These are phyloP conservation scores for Helleia helle DNA, from an alignment of 2,888 invertebrate genomes.

Conservation along the genomic window DNA sequence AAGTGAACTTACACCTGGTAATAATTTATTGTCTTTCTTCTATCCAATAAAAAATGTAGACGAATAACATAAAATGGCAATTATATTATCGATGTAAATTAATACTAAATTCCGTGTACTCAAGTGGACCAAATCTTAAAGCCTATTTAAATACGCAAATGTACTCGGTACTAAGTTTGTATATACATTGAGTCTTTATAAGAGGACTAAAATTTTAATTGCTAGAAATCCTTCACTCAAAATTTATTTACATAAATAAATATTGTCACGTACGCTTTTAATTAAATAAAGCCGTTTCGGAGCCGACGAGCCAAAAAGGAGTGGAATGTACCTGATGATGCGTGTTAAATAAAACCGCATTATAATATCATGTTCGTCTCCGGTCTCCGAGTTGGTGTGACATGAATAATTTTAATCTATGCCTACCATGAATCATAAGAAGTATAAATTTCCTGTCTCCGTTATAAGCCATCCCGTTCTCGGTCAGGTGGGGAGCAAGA, in stretches of 20 bases:
- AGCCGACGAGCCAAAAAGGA: constrained; percentile 6
- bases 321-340: constrained; percentile 10
- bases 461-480: constrained; percentile 56
- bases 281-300: constrained; percentile 20
- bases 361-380: constrained; percentile 19
- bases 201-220: too few species aligned
- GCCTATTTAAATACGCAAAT: too few species aligned
- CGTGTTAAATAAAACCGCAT: constrained; percentile 18
- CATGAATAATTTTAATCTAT: constrained; percentile 21
- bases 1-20: too few species aligned
- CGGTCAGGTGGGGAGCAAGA: constrained; percentile 45
- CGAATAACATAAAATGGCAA: too few species aligned
- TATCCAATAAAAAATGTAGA: too few species aligned
- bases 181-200: too few species aligned
- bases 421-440: constrained; percentile 26
- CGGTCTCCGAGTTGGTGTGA: constrained; percentile 17
- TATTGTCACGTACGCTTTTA: constrained; percentile 13
- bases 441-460: constrained; percentile 38
- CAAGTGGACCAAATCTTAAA: too few species aligned
- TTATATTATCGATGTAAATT: too few species aligned
- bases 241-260: not conserved
- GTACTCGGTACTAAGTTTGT: too few species aligned
- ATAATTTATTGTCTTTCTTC: too few species aligned
- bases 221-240: not conserved
- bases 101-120: too few species aligned